Evolutionary conservation across 2,888 invertebrate species (phyloP).

Genomic region (Timema podura): DNA sequence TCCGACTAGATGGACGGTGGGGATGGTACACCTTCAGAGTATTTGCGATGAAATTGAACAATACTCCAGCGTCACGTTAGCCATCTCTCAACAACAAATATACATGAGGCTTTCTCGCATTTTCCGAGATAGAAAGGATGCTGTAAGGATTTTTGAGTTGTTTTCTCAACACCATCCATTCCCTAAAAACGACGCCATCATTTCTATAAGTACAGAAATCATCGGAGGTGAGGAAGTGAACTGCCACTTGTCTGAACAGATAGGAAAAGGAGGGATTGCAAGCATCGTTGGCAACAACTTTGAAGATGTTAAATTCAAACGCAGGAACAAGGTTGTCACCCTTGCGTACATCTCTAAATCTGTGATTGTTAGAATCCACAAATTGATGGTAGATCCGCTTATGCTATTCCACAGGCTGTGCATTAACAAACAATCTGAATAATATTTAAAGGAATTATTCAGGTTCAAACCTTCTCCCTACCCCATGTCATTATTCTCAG

Average conservation of each 20-base stretch:
- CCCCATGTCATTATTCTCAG: too few species aligned
- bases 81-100: background rate
- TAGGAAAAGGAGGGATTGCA: constrained; percentile 23
- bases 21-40: too few species aligned
- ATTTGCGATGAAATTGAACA: too few species aligned
- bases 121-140: background rate
- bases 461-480: background rate
- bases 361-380: background rate
- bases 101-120: background rate
- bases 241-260: constrained; percentile 30
- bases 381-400: background rate
- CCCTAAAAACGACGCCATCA: background rate
- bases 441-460: background rate
- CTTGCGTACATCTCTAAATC: background rate
- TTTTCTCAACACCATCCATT: constrained; percentile 5
- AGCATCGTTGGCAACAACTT: constrained; percentile 29
- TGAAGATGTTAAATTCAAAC: constrained; percentile 29
- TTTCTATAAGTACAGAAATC: constrained; percentile 19
- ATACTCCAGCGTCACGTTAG: background rate
- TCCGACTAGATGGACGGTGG: too few species aligned
- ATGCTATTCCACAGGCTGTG: constrained; percentile 10
- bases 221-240: constrained; percentile 31
- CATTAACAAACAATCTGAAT: constrained; percentile 15
- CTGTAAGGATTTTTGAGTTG: background rate
- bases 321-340: constrained; percentile 13